Evolutionary conservation across 2,113 vertebrate species (phyloP).

Genomic region (Narcine bancroftii): DNA sequence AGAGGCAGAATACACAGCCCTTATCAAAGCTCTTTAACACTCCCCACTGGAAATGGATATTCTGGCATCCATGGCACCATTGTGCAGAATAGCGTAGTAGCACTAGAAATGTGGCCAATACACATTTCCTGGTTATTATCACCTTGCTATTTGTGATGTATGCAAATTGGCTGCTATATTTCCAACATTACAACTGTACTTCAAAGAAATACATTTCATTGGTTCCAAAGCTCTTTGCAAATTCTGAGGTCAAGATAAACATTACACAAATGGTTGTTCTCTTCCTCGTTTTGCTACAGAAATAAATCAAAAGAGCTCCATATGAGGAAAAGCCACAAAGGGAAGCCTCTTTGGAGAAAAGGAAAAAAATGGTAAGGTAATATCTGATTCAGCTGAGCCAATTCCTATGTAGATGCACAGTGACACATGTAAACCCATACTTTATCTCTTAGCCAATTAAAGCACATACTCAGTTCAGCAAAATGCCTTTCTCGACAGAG

Average conservation of each 20-base stretch:
- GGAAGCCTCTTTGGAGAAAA: background rate
- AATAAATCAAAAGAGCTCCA: background rate
- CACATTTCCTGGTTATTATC: background rate
- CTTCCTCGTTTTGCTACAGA: background rate
- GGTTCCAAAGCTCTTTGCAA: background rate
- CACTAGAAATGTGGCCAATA: background rate
- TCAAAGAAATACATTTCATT: background rate
- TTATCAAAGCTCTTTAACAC: too few species aligned
- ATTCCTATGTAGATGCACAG: background rate
- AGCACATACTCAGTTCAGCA: background rate
- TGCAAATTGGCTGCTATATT: background rate
- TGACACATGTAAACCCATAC: background rate
- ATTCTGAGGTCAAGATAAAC: background rate
- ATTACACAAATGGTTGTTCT: background rate
- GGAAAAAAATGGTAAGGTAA: background rate
- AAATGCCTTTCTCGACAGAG: constrained; percentile 9
- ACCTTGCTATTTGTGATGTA: background rate
- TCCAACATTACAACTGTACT: background rate
- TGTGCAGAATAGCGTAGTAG: background rate
- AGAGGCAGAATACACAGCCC: too few species aligned
- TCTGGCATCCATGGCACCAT: background rate
- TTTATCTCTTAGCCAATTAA: constrained; percentile 22
- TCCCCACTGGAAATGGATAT: too few species aligned
- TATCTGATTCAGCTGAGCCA: background rate
- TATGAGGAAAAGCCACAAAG: background rate